These are phyloP conservation scores for Uropsilus gracilis DNA, from an alignment of 2,113 vertebrate genomes.

Conservation along the genomic window DNA sequence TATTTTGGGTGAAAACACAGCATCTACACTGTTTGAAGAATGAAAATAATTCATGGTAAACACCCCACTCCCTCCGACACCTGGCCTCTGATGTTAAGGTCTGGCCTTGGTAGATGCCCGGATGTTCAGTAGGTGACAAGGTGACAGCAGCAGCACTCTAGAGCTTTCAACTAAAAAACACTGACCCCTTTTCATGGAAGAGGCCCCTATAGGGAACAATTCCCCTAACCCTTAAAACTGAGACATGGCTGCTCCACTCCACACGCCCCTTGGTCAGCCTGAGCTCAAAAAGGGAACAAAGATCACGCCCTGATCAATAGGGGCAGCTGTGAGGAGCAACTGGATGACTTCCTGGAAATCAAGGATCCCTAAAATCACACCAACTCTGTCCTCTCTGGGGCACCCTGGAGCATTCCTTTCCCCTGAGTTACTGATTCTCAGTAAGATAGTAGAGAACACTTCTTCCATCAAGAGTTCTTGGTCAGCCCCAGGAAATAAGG, in stretches of 20 bases:
- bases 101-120: background rate
- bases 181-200: background rate
- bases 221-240: background rate
- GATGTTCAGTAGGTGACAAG: background rate
- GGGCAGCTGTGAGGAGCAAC: background rate
- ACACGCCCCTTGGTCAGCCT: too few relatives aligned
- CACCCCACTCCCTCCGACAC: too few relatives aligned
- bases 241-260: too few relatives aligned
- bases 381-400: background rate
- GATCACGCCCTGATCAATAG: background rate
- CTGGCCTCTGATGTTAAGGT: background rate
- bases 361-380: background rate
- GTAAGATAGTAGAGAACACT: background rate
- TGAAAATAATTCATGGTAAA: background rate
- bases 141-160: background rate
- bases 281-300: background rate
- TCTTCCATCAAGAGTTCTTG: background rate
- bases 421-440: background rate
- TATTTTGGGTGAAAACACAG: background rate
- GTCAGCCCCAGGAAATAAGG: background rate
- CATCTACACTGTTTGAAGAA: background rate
- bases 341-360: background rate
- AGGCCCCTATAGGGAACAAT: background rate
- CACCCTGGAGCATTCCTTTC: background rate
- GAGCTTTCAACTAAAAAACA: background rate